These are phyloP conservation scores for Lonchura striata DNA, from an alignment of 2,113 vertebrate genomes.

Conservation along the genomic window DNA sequence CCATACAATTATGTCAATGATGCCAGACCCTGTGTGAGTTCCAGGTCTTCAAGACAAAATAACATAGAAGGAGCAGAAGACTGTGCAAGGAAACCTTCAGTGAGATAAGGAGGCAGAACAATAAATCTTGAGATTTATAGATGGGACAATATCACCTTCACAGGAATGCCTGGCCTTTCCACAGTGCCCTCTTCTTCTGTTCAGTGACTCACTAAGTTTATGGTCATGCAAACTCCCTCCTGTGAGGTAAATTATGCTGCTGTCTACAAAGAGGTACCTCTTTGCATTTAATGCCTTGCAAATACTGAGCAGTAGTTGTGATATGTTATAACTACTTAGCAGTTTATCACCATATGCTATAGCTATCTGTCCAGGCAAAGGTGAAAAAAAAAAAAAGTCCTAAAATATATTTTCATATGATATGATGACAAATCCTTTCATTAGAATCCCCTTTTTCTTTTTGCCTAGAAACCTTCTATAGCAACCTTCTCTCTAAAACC, in stretches of 20 bases:
- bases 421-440: not conserved
- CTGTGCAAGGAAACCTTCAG: not conserved
- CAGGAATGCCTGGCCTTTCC: not conserved
- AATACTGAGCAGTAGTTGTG: not conserved
- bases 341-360: conserved; percentile 8
- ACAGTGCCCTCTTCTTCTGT: not conserved
- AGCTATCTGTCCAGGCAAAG: not conserved
- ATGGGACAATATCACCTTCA: not conserved
- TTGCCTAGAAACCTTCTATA: not conserved
- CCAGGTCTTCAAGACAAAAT: not conserved
- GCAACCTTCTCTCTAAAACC: not conserved
- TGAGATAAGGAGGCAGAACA: not conserved
- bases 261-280: not conserved
- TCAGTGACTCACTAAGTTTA: not conserved
- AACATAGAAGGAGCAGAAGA: not conserved
- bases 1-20: not conserved
- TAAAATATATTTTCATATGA: not conserved
- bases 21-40: not conserved
- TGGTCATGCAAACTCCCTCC: not conserved
- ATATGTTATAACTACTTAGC: not conserved
- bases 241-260: not conserved
- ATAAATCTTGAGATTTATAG: not conserved
- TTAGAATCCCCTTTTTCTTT: not conserved
- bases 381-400: not conserved
- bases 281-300: not conserved